Evolutionary conservation across 2,797 vertebrate genomes (phyloP).

Genomic region (Florisuga fusca): DNA sequence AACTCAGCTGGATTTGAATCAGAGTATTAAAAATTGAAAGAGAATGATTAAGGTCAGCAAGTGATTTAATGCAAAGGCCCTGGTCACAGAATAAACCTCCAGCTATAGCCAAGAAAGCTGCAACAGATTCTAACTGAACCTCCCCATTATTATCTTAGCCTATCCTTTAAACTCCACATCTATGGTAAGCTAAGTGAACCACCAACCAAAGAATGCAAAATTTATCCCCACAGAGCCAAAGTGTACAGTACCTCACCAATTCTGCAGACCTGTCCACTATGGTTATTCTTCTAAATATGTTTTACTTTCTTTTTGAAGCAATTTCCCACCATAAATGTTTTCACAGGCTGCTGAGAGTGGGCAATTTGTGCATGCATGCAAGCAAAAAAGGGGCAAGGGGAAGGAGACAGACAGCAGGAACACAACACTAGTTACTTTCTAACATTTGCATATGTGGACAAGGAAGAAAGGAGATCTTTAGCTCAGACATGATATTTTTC

Average conservation of each 20-base stretch:
- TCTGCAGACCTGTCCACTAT: not conserved
- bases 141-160: not conserved
- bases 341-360: not conserved
- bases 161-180: not conserved
- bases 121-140: not conserved
- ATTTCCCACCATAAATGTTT: not conserved
- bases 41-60: not conserved
- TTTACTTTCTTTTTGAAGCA: not conserved
- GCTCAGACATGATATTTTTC: not conserved
- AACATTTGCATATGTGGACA: not conserved
- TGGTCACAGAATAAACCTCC: not conserved
- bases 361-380: not conserved
- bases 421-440: not conserved
- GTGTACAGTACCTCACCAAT: not conserved
- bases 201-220: not conserved
- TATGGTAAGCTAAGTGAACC: not conserved
- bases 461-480: not conserved
- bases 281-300: not conserved
- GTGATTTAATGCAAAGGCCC: not conserved
- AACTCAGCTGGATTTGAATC: not conserved
- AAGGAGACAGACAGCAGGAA: not conserved
- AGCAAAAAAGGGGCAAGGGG: not conserved
- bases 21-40: not conserved
- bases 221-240: not conserved
- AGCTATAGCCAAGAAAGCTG: not conserved